phyloP scores from a whole-genome alignment of 1,140 invertebrate genomes.

The Drosophila rhopaloa region DNA sequence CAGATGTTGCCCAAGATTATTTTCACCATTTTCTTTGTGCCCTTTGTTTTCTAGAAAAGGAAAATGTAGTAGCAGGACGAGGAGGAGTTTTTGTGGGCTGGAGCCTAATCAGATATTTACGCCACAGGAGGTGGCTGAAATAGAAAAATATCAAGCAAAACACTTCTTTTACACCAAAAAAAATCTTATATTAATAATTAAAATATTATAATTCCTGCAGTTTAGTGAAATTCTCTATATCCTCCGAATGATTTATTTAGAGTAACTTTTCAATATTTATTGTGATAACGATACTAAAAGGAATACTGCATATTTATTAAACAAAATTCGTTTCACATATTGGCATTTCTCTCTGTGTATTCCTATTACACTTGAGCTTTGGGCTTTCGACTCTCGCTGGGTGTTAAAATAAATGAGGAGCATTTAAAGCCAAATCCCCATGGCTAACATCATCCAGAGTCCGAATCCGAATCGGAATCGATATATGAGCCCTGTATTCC shows the following conservation, averaged over 20 bases:
- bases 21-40: slow-evolving; percentile 53
- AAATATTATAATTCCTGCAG: too few relatives aligned
- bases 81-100: slow-evolving; percentile 27
- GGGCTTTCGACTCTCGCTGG: slow-evolving; percentile 47
- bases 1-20: slow-evolving; percentile 53
- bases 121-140: slow-evolving; percentile 51
- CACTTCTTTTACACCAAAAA: slow-evolving; percentile 17
- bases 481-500: slow-evolving; percentile 20
- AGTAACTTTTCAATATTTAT: too few relatives aligned
- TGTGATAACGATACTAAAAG: too few relatives aligned
- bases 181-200: too few relatives aligned
- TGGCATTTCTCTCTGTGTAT: neutral
- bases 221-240: too few relatives aligned
- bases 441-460: slow-evolving; percentile 22
- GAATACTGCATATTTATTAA: too few relatives aligned
- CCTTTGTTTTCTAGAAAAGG: slow-evolving; percentile 43
- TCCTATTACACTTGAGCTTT: slow-evolving; percentile 51
- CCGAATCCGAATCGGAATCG: slow-evolving; percentile 35
- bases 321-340: neutral
- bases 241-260: too few relatives aligned
- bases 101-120: slow-evolving; percentile 63
- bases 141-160: slow-evolving; percentile 34
- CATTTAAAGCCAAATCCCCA: slow-evolving; percentile 59
- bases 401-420: slow-evolving; percentile 62
- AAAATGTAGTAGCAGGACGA: neutral